Conservation (phyloP, 2,797 vertebrate species). For the Periparus ater region DNA sequence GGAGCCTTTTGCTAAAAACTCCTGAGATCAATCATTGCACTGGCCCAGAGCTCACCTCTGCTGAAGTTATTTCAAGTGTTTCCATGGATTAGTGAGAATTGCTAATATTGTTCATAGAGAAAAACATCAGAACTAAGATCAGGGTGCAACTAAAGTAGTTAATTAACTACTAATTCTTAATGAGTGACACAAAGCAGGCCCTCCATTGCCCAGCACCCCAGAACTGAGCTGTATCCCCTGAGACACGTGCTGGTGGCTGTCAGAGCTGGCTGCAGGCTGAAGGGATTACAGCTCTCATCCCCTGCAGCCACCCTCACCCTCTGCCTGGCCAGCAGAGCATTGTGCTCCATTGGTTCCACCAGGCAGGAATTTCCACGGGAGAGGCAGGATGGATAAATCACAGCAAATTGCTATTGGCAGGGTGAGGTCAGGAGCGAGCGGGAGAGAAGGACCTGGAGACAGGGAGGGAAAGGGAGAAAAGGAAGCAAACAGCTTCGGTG, state of each 20-base stretch:
- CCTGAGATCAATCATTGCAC: background rate
- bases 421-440: background rate
- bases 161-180: background rate
- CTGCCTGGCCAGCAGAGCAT: background rate
- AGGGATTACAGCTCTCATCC: background rate
- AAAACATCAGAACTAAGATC: background rate
- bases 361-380: constrained; percentile 37
- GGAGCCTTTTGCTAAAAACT: background rate
- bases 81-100: background rate
- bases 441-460: constrained; percentile 15
- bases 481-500: constrained; percentile 12
- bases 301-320: background rate
- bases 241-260: background rate
- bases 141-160: background rate
- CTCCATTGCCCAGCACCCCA: background rate
- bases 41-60: background rate
- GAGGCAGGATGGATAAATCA: constrained; percentile 32
- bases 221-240: background rate
- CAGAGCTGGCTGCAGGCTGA: background rate
- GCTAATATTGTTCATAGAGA: background rate
- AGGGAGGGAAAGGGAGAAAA: background rate
- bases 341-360: constrained; percentile 35
- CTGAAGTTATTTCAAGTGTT: background rate
- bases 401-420: constrained; percentile 37
- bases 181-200: background rate